A percentile compares a stretch with the other conserved stretches of the same genome.
These are phyloP conservation scores for Phenacoccus solenopsis DNA, from an alignment of 1,140 invertebrate species.

Conservation along the genomic window DNA sequence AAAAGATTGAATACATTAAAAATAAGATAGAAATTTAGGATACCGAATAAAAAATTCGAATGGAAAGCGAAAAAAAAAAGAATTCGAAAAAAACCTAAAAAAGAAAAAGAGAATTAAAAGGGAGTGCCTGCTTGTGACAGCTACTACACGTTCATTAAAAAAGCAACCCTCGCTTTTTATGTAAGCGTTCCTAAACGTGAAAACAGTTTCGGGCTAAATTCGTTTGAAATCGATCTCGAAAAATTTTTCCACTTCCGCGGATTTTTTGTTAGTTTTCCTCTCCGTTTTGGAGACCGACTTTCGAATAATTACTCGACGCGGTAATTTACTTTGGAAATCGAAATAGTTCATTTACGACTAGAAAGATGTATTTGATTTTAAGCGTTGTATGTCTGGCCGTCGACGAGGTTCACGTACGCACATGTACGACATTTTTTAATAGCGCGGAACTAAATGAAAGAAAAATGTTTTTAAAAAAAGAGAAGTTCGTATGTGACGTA, in stretches of 20 bases:
- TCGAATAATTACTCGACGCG: no score
- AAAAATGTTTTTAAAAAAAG: background rate
- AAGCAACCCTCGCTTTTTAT: constrained; percentile 12
- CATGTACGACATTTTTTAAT: constrained; percentile 1
- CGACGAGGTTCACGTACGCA: background rate
- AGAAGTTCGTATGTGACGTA: background rate
- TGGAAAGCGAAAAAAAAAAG: background rate
- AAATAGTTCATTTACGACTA: no score
- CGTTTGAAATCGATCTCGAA: constrained; percentile 8
- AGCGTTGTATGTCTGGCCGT: no score
- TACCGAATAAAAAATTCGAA: constrained; percentile 12
- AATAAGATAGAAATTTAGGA: constrained; percentile 4
- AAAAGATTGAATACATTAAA: background rate
- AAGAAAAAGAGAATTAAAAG: constrained; percentile 13
- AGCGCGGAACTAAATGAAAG: background rate
- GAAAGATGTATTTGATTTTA: no score
- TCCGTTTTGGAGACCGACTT: background rate
- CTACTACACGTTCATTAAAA: constrained; percentile 18
- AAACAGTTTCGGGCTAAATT: constrained; percentile 15
- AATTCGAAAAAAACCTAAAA: background rate
- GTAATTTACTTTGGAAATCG: no score
- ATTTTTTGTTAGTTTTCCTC: background rate
- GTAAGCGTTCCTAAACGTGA: background rate
- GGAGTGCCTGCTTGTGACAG: constrained; percentile 15
- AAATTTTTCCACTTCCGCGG: background rate